phyloP scores from a whole-genome alignment of 2,888 invertebrate species.

The Empis stercorea region DNA sequence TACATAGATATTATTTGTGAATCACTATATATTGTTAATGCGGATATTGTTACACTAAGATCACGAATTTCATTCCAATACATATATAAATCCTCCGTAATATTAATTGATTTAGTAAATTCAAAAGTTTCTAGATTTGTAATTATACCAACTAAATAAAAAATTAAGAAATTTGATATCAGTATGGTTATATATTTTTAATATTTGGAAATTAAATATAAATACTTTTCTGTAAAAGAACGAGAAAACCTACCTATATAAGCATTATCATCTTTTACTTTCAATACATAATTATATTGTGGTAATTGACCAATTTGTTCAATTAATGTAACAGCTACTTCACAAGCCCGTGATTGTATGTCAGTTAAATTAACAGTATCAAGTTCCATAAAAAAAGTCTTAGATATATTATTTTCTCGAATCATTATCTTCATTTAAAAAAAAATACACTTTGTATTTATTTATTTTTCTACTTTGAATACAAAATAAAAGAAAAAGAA shows the following conservation, averaged over 20 bases:
- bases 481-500: not conserved
- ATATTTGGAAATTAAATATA: not conserved
- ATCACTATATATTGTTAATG: conserved; percentile 13
- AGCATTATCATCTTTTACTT: conserved; percentile 19
- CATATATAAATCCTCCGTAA: conserved; percentile 15
- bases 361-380: conserved; percentile 19
- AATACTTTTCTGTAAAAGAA: not conserved
- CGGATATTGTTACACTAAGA: conserved; percentile 16
- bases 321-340: conserved; percentile 20
- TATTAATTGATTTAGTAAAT: conserved; percentile 18
- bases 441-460: not conserved
- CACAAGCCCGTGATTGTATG: conserved; percentile 24
- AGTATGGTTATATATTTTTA: not conserved
- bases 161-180: conserved; percentile 1
- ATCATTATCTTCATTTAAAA: conserved; percentile 13
- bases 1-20: conserved; percentile 16
- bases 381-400: conserved; percentile 18
- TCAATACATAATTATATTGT: conserved; percentile 20
- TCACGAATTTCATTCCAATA: conserved; percentile 21
- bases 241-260: conserved; percentile 18
- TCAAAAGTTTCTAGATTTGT: conserved; percentile 11
- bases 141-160: conserved; percentile 23
- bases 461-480: no score
- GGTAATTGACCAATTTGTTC: conserved; percentile 23
- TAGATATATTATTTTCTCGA: conserved; percentile 12